A percentile compares a stretch with the other conserved stretches of the same genome.
Conservation (phyloP, 2,113 vertebrate genomes). For the Leucopsar rothschildi region DNA sequence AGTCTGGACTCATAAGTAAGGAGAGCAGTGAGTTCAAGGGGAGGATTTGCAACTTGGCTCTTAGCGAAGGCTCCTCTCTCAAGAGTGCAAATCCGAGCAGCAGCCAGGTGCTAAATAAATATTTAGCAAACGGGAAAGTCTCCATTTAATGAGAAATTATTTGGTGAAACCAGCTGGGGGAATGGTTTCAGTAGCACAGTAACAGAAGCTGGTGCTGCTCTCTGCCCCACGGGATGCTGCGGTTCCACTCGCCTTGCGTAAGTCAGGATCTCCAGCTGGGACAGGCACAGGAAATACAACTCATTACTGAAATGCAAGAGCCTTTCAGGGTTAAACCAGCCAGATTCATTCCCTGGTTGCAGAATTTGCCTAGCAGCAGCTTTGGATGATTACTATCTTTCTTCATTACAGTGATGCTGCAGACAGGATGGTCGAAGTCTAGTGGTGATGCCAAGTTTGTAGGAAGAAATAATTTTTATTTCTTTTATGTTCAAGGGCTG, state of each 20-base stretch:
- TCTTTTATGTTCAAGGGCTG: conserved; percentile 5
- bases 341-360: neutral
- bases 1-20: neutral
- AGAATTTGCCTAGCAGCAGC: conserved; percentile 22
- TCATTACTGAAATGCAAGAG: conserved; percentile 9
- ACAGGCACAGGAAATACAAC: conserved; percentile 6
- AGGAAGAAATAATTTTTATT: neutral
- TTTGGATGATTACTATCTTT: conserved; percentile 4
- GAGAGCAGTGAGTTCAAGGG: neutral
- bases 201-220: neutral
- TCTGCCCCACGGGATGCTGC: neutral
- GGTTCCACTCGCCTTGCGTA: neutral
- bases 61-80: neutral
- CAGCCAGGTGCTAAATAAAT: conserved; percentile 10
- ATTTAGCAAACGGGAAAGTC: neutral
- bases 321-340: neutral
- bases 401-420: neutral
- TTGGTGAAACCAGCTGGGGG: neutral
- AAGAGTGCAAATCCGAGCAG: neutral
- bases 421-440: neutral
- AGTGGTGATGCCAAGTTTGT: neutral
- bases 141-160: neutral
- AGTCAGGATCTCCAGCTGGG: conserved; percentile 25
- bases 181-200: neutral
- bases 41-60: neutral